Percentiles rank a stretch among this genome's conserved stretches.
Evolutionary conservation across 2,888 invertebrate species (phyloP).

Genomic region (Bimastos eiseni): DNA sequence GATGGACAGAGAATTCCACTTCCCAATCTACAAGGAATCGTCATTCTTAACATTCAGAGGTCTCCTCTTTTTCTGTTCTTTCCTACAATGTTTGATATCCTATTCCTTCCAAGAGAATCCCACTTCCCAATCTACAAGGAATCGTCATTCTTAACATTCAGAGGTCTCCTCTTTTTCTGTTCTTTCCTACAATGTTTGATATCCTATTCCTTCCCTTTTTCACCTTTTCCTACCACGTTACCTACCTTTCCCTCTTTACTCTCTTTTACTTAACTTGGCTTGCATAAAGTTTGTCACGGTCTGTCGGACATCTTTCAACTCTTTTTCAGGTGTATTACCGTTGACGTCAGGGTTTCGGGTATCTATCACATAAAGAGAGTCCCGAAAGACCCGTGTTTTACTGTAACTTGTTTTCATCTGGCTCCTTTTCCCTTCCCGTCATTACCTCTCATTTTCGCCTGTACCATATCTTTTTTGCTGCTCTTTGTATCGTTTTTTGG

Average conservation of each 20-base stretch:
- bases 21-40: conserved; percentile 93
- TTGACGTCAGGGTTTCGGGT: no score
- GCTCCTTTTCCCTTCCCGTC: no score
- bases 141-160: conserved; percentile 95
- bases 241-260: no score
- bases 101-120: conserved; percentile 70
- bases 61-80: conserved; percentile 54
- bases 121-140: conserved; percentile 90
- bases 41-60: conserved; percentile 92
- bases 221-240: not conserved
- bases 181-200: not conserved
- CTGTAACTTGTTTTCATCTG: no score
- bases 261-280: no score
- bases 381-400: no score
- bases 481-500: no score
- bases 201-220: not conserved
- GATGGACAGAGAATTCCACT: conserved; percentile 93
- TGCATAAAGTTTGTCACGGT: no score
- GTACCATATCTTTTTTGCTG: not conserved
- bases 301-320: no score
- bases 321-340: no score
- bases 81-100: not conserved
- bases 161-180: conserved; percentile 66
- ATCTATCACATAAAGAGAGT: no score
- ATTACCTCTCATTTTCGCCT: not conserved